Percentiles rank a stretch among this genome's conserved stretches.
phyloP scores from a whole-genome alignment of 2,113 vertebrate species.

The Pseudopodoces humilis region DNA sequence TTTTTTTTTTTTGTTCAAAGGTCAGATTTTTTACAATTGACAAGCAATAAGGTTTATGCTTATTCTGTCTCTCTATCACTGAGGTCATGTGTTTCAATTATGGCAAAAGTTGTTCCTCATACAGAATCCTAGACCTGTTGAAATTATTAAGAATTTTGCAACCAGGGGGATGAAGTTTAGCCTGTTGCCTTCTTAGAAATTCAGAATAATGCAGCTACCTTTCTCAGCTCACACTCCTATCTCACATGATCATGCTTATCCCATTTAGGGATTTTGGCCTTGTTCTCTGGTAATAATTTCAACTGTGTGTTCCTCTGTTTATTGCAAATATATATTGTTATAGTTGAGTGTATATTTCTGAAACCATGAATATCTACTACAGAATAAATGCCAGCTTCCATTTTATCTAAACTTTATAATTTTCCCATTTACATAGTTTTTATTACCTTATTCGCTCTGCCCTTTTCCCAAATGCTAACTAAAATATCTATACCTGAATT shows the following conservation, averaged over 20 bases:
- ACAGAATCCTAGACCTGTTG: not conserved
- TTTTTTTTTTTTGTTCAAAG: not conserved
- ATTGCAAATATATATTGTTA: not conserved
- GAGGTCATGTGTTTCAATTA: not conserved
- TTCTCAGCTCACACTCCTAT: not conserved
- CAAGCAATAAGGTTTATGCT: not conserved
- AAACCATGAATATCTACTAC: not conserved
- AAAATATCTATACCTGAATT: not conserved
- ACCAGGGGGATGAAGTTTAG: not conserved
- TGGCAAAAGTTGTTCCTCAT: not conserved
- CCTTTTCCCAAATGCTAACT: not conserved
- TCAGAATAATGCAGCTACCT: not conserved
- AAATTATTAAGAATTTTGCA: not conserved
- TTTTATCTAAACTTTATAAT: not conserved
- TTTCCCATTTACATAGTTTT: not conserved
- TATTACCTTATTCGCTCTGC: not conserved
- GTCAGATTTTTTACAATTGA: not conserved
- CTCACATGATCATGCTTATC: not conserved
- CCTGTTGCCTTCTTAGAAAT: not conserved
- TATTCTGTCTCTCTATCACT: not conserved
- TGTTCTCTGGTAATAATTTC: not conserved
- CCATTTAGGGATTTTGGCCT: not conserved
- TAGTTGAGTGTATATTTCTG: not conserved
- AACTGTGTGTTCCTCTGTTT: not conserved
- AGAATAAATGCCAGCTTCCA: not conserved